Percentiles rank a stretch among this genome's conserved stretches.
These are phyloP conservation scores for Nicator chloris DNA, from an alignment of 2,113 vertebrate genomes.

Conservation along the genomic window DNA sequence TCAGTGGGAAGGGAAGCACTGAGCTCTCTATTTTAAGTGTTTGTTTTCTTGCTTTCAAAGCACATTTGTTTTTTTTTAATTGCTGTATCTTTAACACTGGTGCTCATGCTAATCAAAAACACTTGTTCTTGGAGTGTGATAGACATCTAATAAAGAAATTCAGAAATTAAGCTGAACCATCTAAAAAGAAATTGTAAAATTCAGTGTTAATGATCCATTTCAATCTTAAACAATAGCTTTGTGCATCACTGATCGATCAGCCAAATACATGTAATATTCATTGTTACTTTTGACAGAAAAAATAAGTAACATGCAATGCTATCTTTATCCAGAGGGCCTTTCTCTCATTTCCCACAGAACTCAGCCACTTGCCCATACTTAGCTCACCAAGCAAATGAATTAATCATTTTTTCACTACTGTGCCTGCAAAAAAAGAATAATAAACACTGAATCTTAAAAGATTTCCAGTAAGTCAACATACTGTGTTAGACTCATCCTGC, in stretches of 20 bases:
- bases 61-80: not conserved
- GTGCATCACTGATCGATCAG: not conserved
- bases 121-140: not conserved
- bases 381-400: not conserved
- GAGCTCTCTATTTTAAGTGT: not conserved
- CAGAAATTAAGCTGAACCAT: not conserved
- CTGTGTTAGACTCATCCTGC: not conserved
- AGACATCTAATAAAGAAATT: not conserved
- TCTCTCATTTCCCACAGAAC: not conserved
- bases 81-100: not conserved
- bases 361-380: not conserved
- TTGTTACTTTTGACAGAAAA: not conserved
- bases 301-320: not conserved
- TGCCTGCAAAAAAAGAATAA: not conserved
- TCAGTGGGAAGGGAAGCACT: not conserved
- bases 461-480: not conserved
- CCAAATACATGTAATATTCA: not conserved
- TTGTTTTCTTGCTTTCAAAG: not conserved
- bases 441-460: not conserved
- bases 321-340: not conserved
- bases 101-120: not conserved
- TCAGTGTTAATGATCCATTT: conserved; percentile 21
- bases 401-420: not conserved
- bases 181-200: not conserved
- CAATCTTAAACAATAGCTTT: not conserved